Evolutionary conservation across 2,113 vertebrate genomes (phyloP).

Genomic region (Pogona vitticeps): DNA sequence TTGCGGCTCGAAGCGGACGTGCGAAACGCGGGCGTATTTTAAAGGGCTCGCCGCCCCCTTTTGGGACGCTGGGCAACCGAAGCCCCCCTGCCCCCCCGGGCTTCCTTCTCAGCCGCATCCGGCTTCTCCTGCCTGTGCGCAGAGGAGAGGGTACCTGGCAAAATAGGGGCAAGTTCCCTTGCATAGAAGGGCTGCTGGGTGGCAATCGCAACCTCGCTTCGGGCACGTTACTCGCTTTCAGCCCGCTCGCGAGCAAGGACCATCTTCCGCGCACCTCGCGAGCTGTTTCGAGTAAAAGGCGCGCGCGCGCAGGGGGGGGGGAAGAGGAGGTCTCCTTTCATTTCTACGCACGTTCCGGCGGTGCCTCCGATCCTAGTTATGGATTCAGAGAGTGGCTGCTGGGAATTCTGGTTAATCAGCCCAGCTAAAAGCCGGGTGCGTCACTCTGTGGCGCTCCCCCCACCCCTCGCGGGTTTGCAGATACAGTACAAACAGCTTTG

Average conservation of each 20-base stretch:
- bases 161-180: background rate
- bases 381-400: background rate
- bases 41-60: background rate
- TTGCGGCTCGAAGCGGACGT: background rate
- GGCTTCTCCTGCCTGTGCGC: too few relatives aligned
- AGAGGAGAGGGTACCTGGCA: background rate
- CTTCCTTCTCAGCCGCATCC: background rate
- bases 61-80: too few relatives aligned
- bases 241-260: background rate
- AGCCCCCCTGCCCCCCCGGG: too few relatives aligned
- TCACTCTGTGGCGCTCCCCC: background rate
- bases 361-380: background rate
- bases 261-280: too few relatives aligned
- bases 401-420: background rate
- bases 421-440: background rate
- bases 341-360: background rate
- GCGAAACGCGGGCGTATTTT: background rate
- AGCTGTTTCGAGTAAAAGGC: too few relatives aligned
- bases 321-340: background rate
- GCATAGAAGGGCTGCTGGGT: background rate
- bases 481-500: background rate
- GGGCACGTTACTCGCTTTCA: background rate
- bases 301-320: too few relatives aligned
- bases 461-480: background rate
- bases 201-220: background rate